A percentile compares a stretch with the other conserved stretches of the same genome.
Conservation (phyloP, 1,140 invertebrate species). For the Brachionus rotundiformis region DNA sequence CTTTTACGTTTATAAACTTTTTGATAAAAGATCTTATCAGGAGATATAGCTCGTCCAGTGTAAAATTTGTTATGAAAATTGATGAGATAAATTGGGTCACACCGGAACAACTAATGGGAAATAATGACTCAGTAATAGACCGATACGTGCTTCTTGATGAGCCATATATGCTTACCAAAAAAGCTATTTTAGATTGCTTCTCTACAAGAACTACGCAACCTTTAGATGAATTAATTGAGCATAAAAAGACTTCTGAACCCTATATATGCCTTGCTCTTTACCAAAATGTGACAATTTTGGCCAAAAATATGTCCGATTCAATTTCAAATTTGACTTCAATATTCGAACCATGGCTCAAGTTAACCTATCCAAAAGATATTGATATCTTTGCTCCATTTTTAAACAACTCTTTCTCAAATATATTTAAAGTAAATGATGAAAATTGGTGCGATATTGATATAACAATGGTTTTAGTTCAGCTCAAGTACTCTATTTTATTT, state of each 20-base stretch:
- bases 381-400: not conserved
- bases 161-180: constrained; percentile 14
- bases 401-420: constrained; percentile 10
- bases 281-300: constrained; percentile 54
- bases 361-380: not conserved
- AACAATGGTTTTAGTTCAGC: not conserved
- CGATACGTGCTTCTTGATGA: constrained; percentile 46
- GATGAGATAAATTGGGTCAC: constrained; percentile 53
- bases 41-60: constrained; percentile 5
- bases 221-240: not conserved
- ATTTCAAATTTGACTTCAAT: not conserved
- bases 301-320: constrained; percentile 12
- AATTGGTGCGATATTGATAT: constrained; percentile 36
- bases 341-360: not conserved
- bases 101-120: constrained; percentile 42
- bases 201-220: not conserved
- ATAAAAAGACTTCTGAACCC: not conserved
- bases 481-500: constrained; percentile 28
- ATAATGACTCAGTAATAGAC: constrained; percentile 36
- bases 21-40: constrained; percentile 37
- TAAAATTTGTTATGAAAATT: constrained; percentile 53
- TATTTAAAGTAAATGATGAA: constrained; percentile 29
- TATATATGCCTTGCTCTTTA: constrained; percentile 54
- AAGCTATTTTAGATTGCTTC: constrained; percentile 24
- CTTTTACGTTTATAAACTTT: not conserved